Base-by-base conservation (phyloP, 2,797 vertebrate genomes). In the Tadarida brasiliensis region DNA sequence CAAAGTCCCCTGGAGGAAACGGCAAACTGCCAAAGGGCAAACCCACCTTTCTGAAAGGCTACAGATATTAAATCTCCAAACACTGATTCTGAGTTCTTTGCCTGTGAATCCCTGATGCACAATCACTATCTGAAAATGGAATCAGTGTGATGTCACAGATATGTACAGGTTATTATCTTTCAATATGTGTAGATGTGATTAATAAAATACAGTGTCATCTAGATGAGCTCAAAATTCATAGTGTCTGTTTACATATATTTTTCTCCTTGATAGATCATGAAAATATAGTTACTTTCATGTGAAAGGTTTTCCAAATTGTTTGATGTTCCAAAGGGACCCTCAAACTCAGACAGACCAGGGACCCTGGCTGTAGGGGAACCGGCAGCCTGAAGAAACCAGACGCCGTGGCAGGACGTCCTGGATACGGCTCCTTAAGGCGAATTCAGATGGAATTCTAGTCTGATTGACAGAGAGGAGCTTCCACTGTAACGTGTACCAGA, bases 1-100 rank as follows among this genome's bases (percentile, higher is more conserved):
- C 81, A 94, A 95, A 97, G 44, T 63, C 49, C 11, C 63, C n/a
- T 76, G 24, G 26, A 81, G n/a, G 35, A 47, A 57, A 81, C 71
- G 71, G 57, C 44, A 16, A 90, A 78, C 54, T 51, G 26, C 16
- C 5, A 33, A 76, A 73, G 11, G 51, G 30, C 3, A 44, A 14
- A 33, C 9, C 47, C 6, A 12, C 30, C 26, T 74, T 57, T 91
- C 39, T 71, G 33, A 59, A 85, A 86, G 24, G 14, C 59, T 47
- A 49, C 56, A 95, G 71, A 80, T 39, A 84, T 3, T 1, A 78
- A 56, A 35, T 65, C 54, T 63, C 22, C 39, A 77, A 92, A 71
- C 51, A 73, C 0, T 24, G 20, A 83, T 47, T 16, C n/a, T 90
- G 85, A 83, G 47, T 57, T 94, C 57, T 86, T 49, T 49, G 54